Evolutionary conservation across 2,888 invertebrate genomes (phyloP).

Genomic region (Antitype chi): DNA sequence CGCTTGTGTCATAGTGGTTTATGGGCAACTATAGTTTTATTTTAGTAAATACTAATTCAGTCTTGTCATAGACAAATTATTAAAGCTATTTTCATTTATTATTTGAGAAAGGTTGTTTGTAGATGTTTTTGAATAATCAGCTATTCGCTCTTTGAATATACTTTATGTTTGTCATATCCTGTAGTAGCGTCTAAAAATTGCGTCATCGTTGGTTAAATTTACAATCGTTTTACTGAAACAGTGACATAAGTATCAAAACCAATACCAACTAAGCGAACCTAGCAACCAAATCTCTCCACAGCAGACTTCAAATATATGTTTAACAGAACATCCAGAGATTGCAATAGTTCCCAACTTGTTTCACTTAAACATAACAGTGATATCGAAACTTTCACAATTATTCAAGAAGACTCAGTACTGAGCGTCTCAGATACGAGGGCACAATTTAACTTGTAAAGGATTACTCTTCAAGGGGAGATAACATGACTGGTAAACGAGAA

Average conservation of each 20-base stretch:
- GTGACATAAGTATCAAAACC: not conserved
- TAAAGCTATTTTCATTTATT: not conserved
- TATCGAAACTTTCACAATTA: constrained; percentile 69
- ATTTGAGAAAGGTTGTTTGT: not conserved
- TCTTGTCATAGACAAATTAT: not conserved
- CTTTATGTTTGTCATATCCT: not conserved
- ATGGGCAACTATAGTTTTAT: too few species aligned
- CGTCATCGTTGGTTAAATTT: not conserved
- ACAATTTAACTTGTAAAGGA: constrained; percentile 69
- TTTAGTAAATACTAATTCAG: not conserved
- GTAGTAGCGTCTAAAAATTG: not conserved
- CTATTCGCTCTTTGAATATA: too few species aligned
- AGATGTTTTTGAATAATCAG: not conserved
- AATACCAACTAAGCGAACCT: not conserved
- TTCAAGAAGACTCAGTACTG: constrained; percentile 60
- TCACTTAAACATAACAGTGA: constrained; percentile 65
- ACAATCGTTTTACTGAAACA: not conserved
- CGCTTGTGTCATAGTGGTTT: too few species aligned
- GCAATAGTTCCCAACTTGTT: constrained; percentile 63
- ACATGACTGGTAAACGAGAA: constrained; percentile 59
- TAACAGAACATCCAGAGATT: constrained; percentile 51
- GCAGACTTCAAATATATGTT: constrained; percentile 42
- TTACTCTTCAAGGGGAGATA: constrained; percentile 66
- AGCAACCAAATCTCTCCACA: constrained; percentile 22
- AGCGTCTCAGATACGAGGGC: constrained; percentile 60